These are phyloP conservation scores for Acanthosepion esculentum DNA, from an alignment of 2,888 invertebrate genomes.

Conservation along the genomic window DNA sequence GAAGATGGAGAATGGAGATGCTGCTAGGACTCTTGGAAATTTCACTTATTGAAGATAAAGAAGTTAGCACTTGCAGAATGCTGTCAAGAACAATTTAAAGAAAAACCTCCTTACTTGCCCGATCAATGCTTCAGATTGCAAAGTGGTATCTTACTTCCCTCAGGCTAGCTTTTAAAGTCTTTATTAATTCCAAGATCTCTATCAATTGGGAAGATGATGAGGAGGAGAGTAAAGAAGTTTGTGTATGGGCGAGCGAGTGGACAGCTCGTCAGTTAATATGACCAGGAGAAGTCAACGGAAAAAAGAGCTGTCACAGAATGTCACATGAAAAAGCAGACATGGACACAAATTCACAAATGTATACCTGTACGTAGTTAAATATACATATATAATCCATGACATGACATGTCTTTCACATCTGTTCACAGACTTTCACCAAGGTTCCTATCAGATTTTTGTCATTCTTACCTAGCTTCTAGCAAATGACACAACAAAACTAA, in stretches of 20 bases:
- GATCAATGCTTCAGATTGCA: background rate
- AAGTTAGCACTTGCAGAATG: background rate
- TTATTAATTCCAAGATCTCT: background rate
- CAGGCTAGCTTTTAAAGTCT: background rate
- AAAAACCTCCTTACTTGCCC: background rate
- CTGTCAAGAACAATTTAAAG: background rate
- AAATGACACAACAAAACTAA: too few relatives aligned
- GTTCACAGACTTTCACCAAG: too few relatives aligned
- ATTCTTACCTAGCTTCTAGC: too few relatives aligned
- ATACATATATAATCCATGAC: background rate
- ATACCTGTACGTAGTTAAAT: background rate
- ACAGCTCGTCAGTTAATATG: background rate
- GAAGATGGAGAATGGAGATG: background rate
- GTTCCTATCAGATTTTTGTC: too few relatives aligned
- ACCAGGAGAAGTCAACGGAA: background rate
- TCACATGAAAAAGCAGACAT: background rate
- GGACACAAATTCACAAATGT: background rate
- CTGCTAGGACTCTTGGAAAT: background rate
- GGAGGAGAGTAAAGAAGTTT: background rate
- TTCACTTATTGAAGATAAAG: background rate
- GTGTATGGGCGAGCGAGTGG: background rate
- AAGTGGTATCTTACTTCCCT: background rate
- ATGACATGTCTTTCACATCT: too few relatives aligned
- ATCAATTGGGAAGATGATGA: background rate
- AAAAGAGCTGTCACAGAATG: background rate